phyloP scores from a whole-genome alignment of 1,140 invertebrate species.

The Drosophila miranda region DNA sequence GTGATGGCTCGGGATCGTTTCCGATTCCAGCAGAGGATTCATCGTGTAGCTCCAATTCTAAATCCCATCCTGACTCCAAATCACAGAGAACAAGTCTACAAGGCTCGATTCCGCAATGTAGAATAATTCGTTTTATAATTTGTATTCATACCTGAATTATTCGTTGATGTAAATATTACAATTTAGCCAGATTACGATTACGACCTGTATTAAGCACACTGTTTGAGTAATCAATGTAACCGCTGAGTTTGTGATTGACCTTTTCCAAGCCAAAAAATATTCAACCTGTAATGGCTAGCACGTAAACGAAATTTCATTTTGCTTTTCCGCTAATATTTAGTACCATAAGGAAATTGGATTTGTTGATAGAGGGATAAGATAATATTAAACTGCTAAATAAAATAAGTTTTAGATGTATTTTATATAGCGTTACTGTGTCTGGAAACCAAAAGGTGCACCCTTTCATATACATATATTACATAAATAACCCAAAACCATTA shows the following conservation, averaged over 20 bases:
- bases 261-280: conserved; percentile 42
- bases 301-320: conserved; percentile 25
- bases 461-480: no score
- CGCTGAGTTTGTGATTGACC: conserved; percentile 35
- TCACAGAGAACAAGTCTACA: conserved; percentile 84
- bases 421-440: neutral
- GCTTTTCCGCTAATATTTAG: conserved; percentile 30
- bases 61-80: conserved; percentile 83
- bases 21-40: conserved; percentile 84
- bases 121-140: conserved; percentile 30
- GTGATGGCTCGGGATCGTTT: conserved; percentile 84
- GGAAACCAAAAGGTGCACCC: no score
- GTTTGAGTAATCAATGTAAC: conserved; percentile 30
- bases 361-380: conserved; percentile 42
- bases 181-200: conserved; percentile 29
- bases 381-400: conserved; percentile 32
- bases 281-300: conserved; percentile 23
- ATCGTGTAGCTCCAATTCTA: conserved; percentile 81
- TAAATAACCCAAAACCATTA: no score
- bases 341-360: conserved; percentile 31
- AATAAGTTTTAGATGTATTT: conserved; percentile 41
- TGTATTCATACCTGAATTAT: conserved; percentile 33
- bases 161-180: conserved; percentile 53
- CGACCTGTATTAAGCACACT: conserved; percentile 39
- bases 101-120: conserved; percentile 82